Evolutionary conservation across 1,140 invertebrate species (phyloP).

Genomic region (Leptonema lineaticorne): DNA sequence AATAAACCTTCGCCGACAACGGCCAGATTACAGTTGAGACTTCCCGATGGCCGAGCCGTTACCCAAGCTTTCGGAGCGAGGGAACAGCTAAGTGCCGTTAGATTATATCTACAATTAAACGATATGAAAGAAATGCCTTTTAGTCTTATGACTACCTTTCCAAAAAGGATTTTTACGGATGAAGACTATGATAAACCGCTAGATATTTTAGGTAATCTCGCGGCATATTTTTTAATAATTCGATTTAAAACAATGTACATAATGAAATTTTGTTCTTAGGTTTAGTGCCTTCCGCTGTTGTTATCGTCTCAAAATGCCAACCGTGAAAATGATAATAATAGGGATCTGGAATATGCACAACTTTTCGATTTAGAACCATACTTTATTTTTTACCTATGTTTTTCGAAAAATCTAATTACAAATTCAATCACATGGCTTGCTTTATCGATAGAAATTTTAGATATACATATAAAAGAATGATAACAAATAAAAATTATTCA

Average conservation of each 20-base stretch:
- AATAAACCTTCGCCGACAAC: conserved; percentile 45
- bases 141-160: conserved; percentile 82
- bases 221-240: background rate
- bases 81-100: conserved; percentile 86
- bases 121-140: conserved; percentile 59
- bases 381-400: too few species aligned
- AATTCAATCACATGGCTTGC: too few species aligned
- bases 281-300: conserved; percentile 75
- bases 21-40: conserved; percentile 64
- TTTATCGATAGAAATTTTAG: too few species aligned
- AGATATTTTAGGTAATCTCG: conserved; percentile 71
- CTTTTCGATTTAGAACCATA: too few species aligned
- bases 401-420: too few species aligned
- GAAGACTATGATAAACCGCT: conserved; percentile 87
- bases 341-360: too few species aligned
- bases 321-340: too few species aligned
- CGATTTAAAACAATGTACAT: background rate
- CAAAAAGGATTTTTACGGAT: conserved; percentile 79
- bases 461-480: too few species aligned
- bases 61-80: conserved; percentile 72
- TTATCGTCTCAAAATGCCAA: conserved; percentile 68
- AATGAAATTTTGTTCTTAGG: conserved; percentile 56
- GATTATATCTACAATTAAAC: conserved; percentile 80
- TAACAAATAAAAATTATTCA: too few species aligned
- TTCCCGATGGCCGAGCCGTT: conserved; percentile 59